These are phyloP conservation scores for Acipenser oxyrinchus DNA, from an alignment of 2,797 vertebrate genomes.

Conservation along the genomic window DNA sequence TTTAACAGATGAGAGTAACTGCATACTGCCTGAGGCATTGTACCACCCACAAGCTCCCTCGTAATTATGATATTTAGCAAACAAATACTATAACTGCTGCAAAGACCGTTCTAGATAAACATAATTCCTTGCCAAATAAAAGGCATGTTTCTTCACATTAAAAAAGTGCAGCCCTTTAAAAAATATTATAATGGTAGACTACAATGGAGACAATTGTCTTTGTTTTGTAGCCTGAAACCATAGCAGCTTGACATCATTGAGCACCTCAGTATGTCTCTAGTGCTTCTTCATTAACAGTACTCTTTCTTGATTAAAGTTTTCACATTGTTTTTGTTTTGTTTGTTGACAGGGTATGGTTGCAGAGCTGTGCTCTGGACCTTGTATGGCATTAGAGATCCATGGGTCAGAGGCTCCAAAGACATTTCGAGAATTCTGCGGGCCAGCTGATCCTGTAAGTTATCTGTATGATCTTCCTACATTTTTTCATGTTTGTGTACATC, in stretches of 20 bases:
- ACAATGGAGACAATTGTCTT: conserved; percentile 31
- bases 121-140: conserved; percentile 22
- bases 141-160: conserved; percentile 9
- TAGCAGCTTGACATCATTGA: conserved; percentile 22
- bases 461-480: not conserved
- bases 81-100: conserved; percentile 1
- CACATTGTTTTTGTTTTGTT: conserved; percentile 22
- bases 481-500: not conserved
- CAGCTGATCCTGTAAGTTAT: conserved; percentile 85
- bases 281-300: conserved; percentile 28
- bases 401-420: conserved; percentile 54
- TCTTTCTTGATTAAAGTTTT: conserved; percentile 23
- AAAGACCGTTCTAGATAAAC: conserved; percentile 15
- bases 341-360: conserved; percentile 74
- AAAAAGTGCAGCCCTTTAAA: not conserved
- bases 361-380: conserved; percentile 82
- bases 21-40: not conserved
- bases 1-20: not conserved
- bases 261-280: conserved; percentile 27
- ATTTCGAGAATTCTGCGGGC: conserved; percentile 88
- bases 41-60: not conserved
- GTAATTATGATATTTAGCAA: not conserved
- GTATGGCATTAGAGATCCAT: conserved; percentile 79
- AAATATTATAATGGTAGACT: conserved; percentile 14
- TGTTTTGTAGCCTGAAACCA: conserved; percentile 24